phyloP scores from a whole-genome alignment of 2,888 invertebrate genomes.

The Platycnemis pennipes region DNA sequence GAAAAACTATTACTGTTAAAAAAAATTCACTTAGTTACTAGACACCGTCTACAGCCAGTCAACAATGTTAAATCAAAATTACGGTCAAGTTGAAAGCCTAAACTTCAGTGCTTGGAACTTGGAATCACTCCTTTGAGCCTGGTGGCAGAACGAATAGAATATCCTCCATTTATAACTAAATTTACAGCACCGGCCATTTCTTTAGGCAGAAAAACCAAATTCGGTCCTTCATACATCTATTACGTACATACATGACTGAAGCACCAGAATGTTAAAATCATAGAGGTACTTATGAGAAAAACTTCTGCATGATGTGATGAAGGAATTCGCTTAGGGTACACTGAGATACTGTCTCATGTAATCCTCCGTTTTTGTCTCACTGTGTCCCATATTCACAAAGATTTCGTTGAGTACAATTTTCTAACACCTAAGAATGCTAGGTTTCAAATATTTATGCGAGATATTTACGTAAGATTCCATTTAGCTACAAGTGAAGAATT shows the following conservation, averaged over 20 bases:
- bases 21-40: background rate
- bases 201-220: background rate
- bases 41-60: too few relatives aligned
- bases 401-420: background rate
- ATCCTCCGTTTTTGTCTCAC: slow-evolving; percentile 12
- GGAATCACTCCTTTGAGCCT: too few relatives aligned
- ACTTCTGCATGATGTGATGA: background rate
- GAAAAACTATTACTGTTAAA: slow-evolving; percentile 12
- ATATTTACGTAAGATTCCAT: background rate
- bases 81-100: background rate
- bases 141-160: background rate
- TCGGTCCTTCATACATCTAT: background rate
- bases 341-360: background rate
- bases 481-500: background rate
- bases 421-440: background rate
- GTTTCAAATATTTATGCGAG: background rate
- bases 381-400: background rate
- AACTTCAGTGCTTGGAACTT: slow-evolving; percentile 4
- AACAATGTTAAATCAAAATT: background rate
- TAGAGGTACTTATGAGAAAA: background rate
- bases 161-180: background rate
- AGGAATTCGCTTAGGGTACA: background rate
- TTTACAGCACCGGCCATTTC: background rate
- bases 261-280: background rate
- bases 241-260: slow-evolving; percentile 3